Conservation (phyloP, 64 coral and sea anemone genomes). For the Montipora foliosa region DNA sequence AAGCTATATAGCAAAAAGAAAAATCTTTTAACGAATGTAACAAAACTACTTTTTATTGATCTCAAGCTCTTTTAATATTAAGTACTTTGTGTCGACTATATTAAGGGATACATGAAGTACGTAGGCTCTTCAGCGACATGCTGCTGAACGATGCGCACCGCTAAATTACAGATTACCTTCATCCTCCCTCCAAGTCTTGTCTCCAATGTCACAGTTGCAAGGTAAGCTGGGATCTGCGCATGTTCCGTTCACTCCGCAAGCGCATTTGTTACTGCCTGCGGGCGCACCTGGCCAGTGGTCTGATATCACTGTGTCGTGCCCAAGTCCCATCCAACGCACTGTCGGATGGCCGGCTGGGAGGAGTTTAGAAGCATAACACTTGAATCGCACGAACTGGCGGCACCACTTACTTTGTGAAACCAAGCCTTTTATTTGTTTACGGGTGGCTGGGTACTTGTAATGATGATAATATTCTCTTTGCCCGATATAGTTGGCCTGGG, state of each 20-base stretch:
- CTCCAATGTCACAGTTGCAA: constrained; percentile 62
- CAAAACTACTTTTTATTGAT: too few species aligned
- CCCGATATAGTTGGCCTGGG: too few species aligned
- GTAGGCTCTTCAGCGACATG: too few species aligned
- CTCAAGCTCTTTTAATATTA: too few species aligned
- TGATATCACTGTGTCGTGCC: neutral
- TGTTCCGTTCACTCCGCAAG: constrained; percentile 42
- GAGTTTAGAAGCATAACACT: constrained; percentile 39
- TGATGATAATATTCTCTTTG: neutral
- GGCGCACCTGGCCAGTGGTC: constrained; percentile 37
- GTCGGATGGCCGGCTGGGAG: neutral
- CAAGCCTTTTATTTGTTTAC: neutral
- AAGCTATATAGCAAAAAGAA: too few species aligned
- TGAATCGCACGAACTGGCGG: constrained; percentile 48
- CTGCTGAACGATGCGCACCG: too few species aligned
- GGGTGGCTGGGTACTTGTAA: neutral
- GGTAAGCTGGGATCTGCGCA: neutral
- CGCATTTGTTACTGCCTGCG: constrained; percentile 20
- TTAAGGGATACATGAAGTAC: too few species aligned
- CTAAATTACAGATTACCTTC: neutral
- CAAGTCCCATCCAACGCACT: neutral
- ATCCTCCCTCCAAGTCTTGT: constrained; percentile 55
- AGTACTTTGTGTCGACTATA: too few species aligned
- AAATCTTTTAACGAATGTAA: too few species aligned
- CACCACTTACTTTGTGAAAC: constrained; percentile 31